A percentile compares a stretch with the other conserved stretches of the same genome.
Conservation (phyloP, 1,140 invertebrate species). For the Asbolus verrucosus region DNA sequence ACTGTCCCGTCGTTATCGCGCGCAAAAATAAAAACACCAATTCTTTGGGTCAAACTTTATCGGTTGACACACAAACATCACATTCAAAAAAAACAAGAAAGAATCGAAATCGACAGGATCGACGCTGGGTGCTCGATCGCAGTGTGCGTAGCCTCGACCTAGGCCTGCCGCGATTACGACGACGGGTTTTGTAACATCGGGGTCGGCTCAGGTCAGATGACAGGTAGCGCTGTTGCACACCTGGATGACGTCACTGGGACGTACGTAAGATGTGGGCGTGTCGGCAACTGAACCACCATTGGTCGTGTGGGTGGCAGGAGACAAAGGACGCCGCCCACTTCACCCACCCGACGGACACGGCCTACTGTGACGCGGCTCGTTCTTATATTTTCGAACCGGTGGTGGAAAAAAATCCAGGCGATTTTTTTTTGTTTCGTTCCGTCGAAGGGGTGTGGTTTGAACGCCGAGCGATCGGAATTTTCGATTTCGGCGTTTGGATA, state of each 20-base stretch:
- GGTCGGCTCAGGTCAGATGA: constrained; percentile 43
- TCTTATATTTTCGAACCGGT: not conserved
- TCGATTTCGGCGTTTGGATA: no score
- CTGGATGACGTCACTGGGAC: constrained; percentile 48
- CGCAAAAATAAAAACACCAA: no score
- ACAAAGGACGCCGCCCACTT: constrained; percentile 42
- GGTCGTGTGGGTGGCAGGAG: constrained; percentile 52
- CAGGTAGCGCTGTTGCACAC: constrained; percentile 37
- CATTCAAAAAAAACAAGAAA: no score
- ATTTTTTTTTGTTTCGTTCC: not conserved
- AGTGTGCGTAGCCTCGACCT: constrained; percentile 5
- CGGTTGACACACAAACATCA: constrained; percentile 7
- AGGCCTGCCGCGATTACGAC: constrained; percentile 2
- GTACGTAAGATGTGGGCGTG: constrained; percentile 48
- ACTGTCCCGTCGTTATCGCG: not conserved
- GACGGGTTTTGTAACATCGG: not conserved
- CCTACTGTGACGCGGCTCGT: not conserved
- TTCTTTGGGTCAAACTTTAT: constrained; percentile 1
- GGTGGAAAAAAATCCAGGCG: no score
- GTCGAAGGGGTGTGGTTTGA: constrained; percentile 15
- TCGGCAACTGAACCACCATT: constrained; percentile 38
- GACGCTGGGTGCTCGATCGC: not conserved
- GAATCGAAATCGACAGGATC: constrained; percentile 15
- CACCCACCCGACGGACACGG: constrained; percentile 29
- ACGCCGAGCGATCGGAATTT: not conserved